A percentile compares a stretch with the other conserved stretches of the same genome.
Conservation (phyloP, 2,797 vertebrate genomes). For the Momotus momota region DNA sequence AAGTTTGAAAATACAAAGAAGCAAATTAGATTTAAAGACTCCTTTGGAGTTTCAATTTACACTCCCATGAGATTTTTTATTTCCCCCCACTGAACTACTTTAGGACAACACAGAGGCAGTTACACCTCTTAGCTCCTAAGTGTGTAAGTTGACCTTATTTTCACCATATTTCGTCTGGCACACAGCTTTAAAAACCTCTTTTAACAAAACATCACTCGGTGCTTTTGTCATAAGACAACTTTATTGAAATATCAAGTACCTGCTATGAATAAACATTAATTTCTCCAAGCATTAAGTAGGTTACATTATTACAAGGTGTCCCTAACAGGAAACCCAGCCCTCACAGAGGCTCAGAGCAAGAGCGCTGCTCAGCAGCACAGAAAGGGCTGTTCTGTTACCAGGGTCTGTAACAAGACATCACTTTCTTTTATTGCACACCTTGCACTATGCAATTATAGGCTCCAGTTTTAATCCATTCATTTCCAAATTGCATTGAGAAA, state of each 20-base stretch:
- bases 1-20: neutral
- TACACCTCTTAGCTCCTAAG: neutral
- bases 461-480: neutral
- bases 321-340: neutral
- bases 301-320: neutral
- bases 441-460: neutral
- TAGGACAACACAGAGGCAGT: rapidly evolving
- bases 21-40: neutral
- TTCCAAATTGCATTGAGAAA: neutral
- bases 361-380: neutral
- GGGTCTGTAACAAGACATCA: rapidly evolving
- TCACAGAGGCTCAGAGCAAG: neutral
- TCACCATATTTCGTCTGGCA: neutral
- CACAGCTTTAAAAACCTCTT: neutral
- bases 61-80: too few relatives aligned
- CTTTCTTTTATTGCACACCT: neutral
- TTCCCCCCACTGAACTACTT: neutral
- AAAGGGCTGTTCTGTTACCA: neutral
- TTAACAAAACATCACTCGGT: neutral
- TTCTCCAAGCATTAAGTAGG: neutral
- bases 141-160: neutral
- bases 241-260: neutral
- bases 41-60: neutral
- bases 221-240: neutral
- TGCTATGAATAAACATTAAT: neutral